Percentiles rank a stretch among this genome's conserved stretches.
Evolutionary conservation across 2,797 vertebrate species (phyloP).

Genomic region (Muraenolepis orangiensis): DNA sequence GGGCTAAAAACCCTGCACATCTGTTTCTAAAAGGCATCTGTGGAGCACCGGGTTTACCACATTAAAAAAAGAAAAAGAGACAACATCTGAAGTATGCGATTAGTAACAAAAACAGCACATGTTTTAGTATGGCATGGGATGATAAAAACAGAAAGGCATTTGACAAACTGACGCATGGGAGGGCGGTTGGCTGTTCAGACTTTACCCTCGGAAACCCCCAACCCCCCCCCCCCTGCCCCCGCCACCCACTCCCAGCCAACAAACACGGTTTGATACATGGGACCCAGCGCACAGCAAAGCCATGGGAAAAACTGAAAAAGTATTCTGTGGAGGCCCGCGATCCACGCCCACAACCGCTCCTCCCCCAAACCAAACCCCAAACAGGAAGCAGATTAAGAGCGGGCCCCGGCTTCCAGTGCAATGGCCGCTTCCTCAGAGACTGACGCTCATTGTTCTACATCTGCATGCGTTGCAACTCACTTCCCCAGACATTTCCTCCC

Average conservation of each 20-base stretch:
- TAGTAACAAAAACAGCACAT: not conserved
- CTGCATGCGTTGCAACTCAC: constrained; percentile 22
- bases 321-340: constrained; percentile 37
- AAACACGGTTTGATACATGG: not conserved
- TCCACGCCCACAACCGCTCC: constrained; percentile 49
- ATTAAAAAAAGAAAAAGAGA: not conserved
- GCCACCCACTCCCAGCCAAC: not conserved
- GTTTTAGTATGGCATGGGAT: not conserved
- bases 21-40: not conserved
- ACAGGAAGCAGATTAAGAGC: constrained; percentile 54
- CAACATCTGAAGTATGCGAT: not conserved
- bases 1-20: not conserved
- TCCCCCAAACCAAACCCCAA: constrained; percentile 25
- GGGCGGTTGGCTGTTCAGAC: not conserved
- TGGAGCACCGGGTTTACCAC: not conserved
- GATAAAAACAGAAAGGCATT: not conserved
- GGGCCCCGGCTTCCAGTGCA: constrained; percentile 42
- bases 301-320: constrained; percentile 47
- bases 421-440: constrained; percentile 55
- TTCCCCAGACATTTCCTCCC: constrained; percentile 46
- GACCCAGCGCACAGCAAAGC: constrained; percentile 12
- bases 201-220: not conserved
- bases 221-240: no score
- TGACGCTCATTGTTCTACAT: constrained; percentile 46
- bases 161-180: not conserved